Evolutionary conservation across 2,797 vertebrate genomes (phyloP).

Genomic region (Iguana delicatissima): DNA sequence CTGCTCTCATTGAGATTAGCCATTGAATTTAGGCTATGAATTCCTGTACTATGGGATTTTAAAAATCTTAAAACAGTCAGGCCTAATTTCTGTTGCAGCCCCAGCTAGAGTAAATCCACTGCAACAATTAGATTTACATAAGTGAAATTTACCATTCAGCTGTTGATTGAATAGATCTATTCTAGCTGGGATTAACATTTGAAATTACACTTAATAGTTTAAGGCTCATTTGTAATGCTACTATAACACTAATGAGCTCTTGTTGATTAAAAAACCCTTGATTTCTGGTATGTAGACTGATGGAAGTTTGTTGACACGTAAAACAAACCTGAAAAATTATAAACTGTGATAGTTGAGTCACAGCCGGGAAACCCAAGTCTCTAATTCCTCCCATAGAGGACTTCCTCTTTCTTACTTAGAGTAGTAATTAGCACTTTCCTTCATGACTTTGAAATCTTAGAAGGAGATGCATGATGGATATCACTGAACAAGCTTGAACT

Average conservation of each 20-base stretch:
- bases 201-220: not conserved
- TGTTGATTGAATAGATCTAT: too few relatives aligned
- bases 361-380: slow-evolving; percentile 39
- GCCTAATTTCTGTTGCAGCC: too few relatives aligned
- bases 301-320: not conserved
- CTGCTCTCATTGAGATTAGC: too few relatives aligned
- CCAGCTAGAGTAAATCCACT: too few relatives aligned
- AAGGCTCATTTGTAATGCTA: not conserved
- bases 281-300: not conserved
- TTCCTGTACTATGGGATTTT: too few relatives aligned
- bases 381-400: slow-evolving; percentile 65
- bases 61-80: too few relatives aligned
- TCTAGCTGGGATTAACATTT: too few relatives aligned
- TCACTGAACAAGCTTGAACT: slow-evolving; percentile 79
- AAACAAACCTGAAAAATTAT: not conserved
- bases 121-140: too few relatives aligned
- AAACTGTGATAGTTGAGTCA: not conserved
- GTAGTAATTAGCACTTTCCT: slow-evolving; percentile 78
- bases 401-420: slow-evolving; percentile 76
- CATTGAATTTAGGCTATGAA: too few relatives aligned
- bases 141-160: too few relatives aligned
- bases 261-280: not conserved
- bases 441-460: slow-evolving; percentile 81
- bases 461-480: slow-evolving; percentile 71
- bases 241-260: not conserved